Conservation (phyloP, 2,888 invertebrate genomes). For the Nemoura dubitans region DNA sequence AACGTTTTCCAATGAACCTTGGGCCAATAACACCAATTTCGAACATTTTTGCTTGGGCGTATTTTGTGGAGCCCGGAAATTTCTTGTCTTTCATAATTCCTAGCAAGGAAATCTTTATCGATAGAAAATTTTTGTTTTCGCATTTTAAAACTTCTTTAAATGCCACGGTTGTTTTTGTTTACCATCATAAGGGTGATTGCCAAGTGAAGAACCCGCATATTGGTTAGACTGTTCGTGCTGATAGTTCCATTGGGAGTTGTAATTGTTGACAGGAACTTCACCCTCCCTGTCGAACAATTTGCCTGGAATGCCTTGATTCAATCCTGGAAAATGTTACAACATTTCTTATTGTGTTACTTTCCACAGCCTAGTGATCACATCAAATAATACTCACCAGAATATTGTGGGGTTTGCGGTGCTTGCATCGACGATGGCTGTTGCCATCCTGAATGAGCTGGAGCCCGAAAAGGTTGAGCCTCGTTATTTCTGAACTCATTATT, state of each 20-base stretch:
- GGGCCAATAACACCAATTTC: too few species aligned
- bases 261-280: constrained; percentile 48
- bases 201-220: neutral
- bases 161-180: neutral
- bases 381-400: neutral
- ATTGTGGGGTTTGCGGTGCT: neutral
- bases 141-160: too few species aligned
- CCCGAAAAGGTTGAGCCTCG: neutral
- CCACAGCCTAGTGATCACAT: too few species aligned
- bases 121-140: too few species aligned
- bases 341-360: constrained; percentile 41
- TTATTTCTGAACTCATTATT: neutral
- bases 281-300: constrained; percentile 54
- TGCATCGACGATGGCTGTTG: neutral
- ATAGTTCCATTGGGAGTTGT: constrained; percentile 47
- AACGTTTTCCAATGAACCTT: too few species aligned
- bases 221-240: constrained; percentile 41
- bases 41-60: too few species aligned
- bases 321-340: neutral
- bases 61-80: too few species aligned
- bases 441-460: neutral
- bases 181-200: constrained; percentile 33
- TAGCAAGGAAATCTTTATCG: too few species aligned
- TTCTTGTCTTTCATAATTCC: too few species aligned
- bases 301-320: constrained; percentile 22